These are phyloP conservation scores for Passerculus sandwichensis DNA, from an alignment of 2,797 vertebrate genomes.

Conservation along the genomic window DNA sequence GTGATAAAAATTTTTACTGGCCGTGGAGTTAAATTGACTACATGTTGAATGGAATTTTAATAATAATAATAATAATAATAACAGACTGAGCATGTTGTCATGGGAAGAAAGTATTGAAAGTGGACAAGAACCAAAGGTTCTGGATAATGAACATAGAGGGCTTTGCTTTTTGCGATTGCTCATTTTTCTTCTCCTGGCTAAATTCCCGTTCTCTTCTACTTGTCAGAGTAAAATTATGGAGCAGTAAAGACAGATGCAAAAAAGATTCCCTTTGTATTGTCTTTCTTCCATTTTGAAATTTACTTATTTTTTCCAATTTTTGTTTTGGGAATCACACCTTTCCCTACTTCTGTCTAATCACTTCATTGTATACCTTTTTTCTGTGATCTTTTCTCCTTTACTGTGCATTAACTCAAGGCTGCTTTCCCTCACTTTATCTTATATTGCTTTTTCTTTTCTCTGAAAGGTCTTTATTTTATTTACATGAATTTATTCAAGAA, in stretches of 20 bases:
- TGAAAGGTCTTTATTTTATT: not conserved
- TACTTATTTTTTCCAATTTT: not conserved
- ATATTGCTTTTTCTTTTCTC: not conserved
- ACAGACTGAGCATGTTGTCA: not conserved
- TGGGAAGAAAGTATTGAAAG: slow-evolving; percentile 10
- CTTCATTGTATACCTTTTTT: not conserved
- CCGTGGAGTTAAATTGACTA: not conserved
- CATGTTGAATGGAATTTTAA: not conserved
- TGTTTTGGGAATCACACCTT: not conserved
- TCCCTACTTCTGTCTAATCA: not conserved
- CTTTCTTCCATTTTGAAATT: not conserved
- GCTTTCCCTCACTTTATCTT: not conserved
- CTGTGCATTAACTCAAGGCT: not conserved
- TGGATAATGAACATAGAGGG: not conserved
- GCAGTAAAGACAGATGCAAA: not conserved
- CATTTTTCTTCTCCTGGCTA: not conserved
- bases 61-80: not conserved
- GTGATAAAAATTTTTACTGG: not conserved
- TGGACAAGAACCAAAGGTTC: slow-evolving; percentile 13
- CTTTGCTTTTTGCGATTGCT: not conserved
- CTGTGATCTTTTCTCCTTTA: not conserved
- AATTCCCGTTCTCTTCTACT: not conserved
- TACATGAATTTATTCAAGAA: not conserved
- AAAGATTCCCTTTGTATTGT: not conserved
- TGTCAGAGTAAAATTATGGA: not conserved